These are phyloP conservation scores for Drosophila nigricruria DNA, from an alignment of 2,888 invertebrate species.

Conservation along the genomic window DNA sequence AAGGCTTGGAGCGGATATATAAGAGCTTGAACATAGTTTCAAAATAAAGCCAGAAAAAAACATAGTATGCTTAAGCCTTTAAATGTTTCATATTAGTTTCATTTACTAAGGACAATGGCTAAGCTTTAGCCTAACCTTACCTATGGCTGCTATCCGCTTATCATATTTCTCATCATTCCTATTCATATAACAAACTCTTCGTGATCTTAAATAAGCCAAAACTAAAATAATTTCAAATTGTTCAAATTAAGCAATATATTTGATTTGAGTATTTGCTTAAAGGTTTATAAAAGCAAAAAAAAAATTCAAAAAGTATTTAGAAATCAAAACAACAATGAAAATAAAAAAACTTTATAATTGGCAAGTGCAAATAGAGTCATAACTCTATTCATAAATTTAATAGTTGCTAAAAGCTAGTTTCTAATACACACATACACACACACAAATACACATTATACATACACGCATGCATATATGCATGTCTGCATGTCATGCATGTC, in stretches of 20 bases:
- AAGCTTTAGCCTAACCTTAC: too few species aligned
- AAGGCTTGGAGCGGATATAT: too few species aligned
- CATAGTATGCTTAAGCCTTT: too few species aligned
- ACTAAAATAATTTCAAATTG: too few species aligned
- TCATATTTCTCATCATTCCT: too few species aligned
- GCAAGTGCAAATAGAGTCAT: conserved; percentile 19
- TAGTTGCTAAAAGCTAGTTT: conserved; percentile 11
- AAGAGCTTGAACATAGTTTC: too few species aligned
- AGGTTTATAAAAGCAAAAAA: neutral
- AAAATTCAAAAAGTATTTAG: neutral
- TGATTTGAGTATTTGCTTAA: conserved; percentile 1
- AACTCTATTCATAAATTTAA: conserved; percentile 25
- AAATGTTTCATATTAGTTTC: too few species aligned
- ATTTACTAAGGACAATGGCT: too few species aligned
- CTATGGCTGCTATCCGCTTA: too few species aligned
- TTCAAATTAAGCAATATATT: neutral
- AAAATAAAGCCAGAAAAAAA: too few species aligned
- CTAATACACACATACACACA: conserved; percentile 5
- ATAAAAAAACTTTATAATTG: conserved; percentile 54
- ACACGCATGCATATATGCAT: conserved; percentile 12
- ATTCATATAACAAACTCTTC: too few species aligned
- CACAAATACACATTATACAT: neutral
- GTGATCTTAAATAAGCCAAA: too few species aligned
- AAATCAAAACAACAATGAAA: conserved; percentile 3
- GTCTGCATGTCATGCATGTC: neutral